A percentile compares a stretch with the other conserved stretches of the same genome.
Evolutionary conservation across 2,113 vertebrate genomes (phyloP).

Genomic region (Spheniscus mendiculus): DNA sequence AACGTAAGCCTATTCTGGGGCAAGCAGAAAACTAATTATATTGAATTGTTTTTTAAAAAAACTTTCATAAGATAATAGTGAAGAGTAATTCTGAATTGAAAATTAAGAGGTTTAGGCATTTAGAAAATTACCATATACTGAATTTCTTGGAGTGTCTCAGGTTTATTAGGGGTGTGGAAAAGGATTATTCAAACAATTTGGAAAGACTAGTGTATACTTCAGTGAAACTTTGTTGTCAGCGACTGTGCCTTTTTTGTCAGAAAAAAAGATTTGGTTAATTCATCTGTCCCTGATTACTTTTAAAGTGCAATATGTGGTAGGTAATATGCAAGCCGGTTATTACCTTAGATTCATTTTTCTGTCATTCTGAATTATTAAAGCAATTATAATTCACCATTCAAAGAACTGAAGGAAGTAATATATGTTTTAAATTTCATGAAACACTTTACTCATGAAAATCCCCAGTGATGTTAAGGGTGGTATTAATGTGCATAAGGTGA

Average conservation of each 20-base stretch:
- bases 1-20: neutral
- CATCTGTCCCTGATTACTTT: conserved; percentile 21
- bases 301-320: conserved; percentile 35
- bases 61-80: neutral
- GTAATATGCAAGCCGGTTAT: conserved; percentile 30
- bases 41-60: neutral
- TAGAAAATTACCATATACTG: neutral
- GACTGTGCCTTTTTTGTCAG: neutral
- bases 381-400: conserved; percentile 44
- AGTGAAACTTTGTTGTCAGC: neutral
- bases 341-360: conserved; percentile 40
- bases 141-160: neutral
- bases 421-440: conserved; percentile 31
- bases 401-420: conserved; percentile 18
- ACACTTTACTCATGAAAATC: conserved; percentile 20
- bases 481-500: neutral
- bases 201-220: neutral
- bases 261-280: conserved; percentile 15
- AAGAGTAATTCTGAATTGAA: neutral
- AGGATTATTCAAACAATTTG: neutral
- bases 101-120: neutral
- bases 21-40: neutral
- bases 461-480: neutral
- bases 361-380: conserved; percentile 50
- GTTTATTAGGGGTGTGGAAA: neutral